A percentile compares a stretch with the other conserved stretches of the same genome.
These are phyloP conservation scores for Lytechinus pictus DNA, from an alignment of 35 echinoderm and acorn worm genomes.

Conservation along the genomic window DNA sequence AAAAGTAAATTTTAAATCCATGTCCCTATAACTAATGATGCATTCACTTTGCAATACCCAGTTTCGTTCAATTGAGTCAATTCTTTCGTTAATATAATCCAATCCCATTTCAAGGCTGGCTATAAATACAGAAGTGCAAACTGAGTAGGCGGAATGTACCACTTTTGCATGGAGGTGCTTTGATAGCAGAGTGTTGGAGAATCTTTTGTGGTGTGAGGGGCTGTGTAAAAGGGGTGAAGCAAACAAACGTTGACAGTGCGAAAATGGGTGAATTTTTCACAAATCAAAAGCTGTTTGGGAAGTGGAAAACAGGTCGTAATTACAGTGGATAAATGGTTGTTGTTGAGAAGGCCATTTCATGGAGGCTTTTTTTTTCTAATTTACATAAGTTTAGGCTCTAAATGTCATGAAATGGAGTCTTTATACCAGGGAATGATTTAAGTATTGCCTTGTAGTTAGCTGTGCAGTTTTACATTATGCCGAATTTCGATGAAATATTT, in stretches of 20 bases:
- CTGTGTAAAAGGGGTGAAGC: neutral
- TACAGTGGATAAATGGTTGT: neutral
- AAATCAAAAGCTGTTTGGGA: neutral
- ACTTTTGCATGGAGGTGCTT: neutral
- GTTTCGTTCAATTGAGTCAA: neutral
- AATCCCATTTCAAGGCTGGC: neutral
- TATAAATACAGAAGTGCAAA: slow-evolving; percentile 9
- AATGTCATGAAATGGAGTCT: no score
- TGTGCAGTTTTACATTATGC: no score
- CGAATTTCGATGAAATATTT: no score
- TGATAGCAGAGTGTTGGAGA: neutral
- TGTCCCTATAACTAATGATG: neutral
- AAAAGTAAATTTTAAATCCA: neutral
- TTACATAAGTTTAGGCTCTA: no score
- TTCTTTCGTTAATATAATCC: no score
- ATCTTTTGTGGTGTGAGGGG: neutral
- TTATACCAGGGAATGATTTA: no score
- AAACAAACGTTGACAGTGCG: neutral
- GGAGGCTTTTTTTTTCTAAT: neutral
- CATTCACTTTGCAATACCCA: neutral
- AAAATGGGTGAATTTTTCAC: neutral
- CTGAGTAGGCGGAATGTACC: neutral
- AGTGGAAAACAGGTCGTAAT: neutral
- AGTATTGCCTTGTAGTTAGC: no score
- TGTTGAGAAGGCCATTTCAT: neutral